phyloP scores from a whole-genome alignment of 2,113 vertebrate species.

The Muntiacus reevesi region DNA sequence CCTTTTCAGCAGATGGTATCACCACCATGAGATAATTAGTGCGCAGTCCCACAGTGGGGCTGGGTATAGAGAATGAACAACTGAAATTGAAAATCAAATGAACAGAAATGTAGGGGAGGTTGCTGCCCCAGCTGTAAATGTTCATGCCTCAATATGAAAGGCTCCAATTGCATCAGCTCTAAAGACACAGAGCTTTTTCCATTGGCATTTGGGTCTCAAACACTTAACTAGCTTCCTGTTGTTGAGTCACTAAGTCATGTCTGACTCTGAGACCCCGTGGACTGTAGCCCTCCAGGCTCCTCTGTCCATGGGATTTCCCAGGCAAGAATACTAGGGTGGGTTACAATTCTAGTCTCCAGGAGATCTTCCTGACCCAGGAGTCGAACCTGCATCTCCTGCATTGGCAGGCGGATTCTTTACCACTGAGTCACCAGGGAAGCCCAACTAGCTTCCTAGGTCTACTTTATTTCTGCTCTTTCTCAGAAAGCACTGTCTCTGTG shows the following conservation, averaged over 20 bases:
- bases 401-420: background rate
- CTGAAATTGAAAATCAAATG: conserved; percentile 37
- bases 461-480: background rate
- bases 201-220: background rate
- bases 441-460: background rate
- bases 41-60: background rate
- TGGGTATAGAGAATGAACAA: conserved; percentile 15
- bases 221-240: background rate
- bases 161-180: background rate
- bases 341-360: background rate
- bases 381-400: background rate
- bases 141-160: background rate
- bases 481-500: background rate
- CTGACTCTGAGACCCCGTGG: background rate
- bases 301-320: background rate
- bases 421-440: background rate
- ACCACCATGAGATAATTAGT: conserved; percentile 61
- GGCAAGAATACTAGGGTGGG: background rate
- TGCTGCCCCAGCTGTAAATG: background rate
- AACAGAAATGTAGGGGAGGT: background rate
- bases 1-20: conserved; percentile 60
- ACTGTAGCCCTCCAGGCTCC: background rate
- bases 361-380: background rate
- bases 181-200: background rate
- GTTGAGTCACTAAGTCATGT: background rate